Evolutionary conservation across 2,888 invertebrate species (phyloP).

Genomic region (Ecdyonurus torrentis): DNA sequence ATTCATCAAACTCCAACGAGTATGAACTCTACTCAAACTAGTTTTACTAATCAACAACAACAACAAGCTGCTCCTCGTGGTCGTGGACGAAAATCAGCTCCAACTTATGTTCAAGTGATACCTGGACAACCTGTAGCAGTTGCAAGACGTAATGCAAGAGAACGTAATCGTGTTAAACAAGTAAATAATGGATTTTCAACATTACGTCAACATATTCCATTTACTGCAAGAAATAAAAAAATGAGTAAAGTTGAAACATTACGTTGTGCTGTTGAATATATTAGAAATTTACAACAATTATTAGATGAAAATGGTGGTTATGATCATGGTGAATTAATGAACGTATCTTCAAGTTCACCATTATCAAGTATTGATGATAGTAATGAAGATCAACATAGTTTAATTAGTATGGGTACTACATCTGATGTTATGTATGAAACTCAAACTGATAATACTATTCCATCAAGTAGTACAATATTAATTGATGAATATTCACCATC

Average conservation of each 20-base stretch:
- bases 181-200: constrained; percentile 90
- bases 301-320: constrained; percentile 30
- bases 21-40: not conserved
- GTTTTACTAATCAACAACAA: not conserved
- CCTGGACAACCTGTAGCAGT: constrained; percentile 59
- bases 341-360: not conserved
- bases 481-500: not conserved
- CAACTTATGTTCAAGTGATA: not conserved
- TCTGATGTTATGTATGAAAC: not conserved
- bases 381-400: not conserved
- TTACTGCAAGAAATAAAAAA: constrained; percentile 38
- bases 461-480: not conserved
- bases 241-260: constrained; percentile 81
- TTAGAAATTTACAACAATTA: constrained; percentile 62
- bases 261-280: constrained; percentile 77
- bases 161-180: constrained; percentile 87
- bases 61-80: not conserved
- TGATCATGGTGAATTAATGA: not conserved
- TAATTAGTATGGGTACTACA: not conserved
- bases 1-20: not conserved
- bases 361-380: not conserved
- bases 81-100: not conserved
- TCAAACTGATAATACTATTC: not conserved
- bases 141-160: constrained; percentile 79
- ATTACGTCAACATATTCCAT: constrained; percentile 73